A percentile compares a stretch with the other conserved stretches of the same genome.
phyloP scores from a whole-genome alignment of 2,113 vertebrate genomes.

The Chaetops frenatus region DNA sequence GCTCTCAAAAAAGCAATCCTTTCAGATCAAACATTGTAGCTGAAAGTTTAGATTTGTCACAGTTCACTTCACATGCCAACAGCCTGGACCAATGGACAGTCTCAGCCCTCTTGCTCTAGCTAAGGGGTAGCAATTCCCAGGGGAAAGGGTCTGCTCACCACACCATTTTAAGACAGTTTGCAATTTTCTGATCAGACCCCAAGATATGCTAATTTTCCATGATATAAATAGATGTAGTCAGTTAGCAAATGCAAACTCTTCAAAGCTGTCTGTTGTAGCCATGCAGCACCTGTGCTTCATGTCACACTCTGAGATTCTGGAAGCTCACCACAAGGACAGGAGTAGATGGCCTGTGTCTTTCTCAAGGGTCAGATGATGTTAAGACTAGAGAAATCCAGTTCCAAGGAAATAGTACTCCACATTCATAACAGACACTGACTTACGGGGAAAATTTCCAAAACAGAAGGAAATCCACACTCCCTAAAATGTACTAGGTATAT shows the following conservation, averaged over 20 bases:
- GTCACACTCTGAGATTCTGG: fast-evolving
- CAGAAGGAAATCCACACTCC: background rate
- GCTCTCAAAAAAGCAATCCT: background rate
- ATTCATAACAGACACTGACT: background rate
- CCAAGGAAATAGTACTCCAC: background rate
- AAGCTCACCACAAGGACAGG: background rate
- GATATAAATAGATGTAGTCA: background rate
- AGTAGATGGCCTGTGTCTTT: background rate
- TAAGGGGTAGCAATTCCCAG: background rate
- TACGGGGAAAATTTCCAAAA: background rate
- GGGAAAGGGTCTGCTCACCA: background rate
- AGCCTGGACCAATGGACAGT: fast-evolving
- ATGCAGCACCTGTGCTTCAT: background rate
- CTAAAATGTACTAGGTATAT: background rate
- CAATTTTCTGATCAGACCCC: background rate
- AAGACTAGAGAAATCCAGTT: background rate
- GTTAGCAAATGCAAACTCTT: background rate
- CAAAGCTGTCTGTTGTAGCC: background rate
- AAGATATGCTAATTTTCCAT: background rate
- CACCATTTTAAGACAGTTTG: background rate
- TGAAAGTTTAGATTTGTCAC: background rate
- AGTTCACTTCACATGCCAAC: background rate
- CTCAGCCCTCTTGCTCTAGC: background rate
- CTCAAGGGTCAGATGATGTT: background rate
- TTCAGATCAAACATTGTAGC: background rate